phyloP scores from a whole-genome alignment of 23 tunicate genomes.

The Styela clava region DNA sequence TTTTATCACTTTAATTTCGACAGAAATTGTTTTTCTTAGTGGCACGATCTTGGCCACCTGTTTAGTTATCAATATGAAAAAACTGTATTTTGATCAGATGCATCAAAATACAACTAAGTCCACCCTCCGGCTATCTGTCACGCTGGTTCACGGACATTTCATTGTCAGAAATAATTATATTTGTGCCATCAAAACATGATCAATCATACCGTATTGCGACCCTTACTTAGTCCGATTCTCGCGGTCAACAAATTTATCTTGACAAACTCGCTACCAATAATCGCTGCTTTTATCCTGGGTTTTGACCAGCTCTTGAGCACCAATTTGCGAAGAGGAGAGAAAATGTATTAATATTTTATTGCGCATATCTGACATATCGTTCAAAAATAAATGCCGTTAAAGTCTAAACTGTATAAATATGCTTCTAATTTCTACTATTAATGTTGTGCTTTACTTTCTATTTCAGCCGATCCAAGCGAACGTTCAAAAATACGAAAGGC shows the following conservation, averaged over 20 bases:
- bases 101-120: background rate
- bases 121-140: background rate
- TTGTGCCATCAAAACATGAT: background rate
- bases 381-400: too few relatives aligned
- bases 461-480: slow-evolving; percentile 16
- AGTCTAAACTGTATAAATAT: too few relatives aligned
- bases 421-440: too few relatives aligned
- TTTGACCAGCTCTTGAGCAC: too few relatives aligned
- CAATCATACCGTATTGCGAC: background rate
- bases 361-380: too few relatives aligned
- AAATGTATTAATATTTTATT: too few relatives aligned
- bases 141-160: background rate
- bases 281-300: too few relatives aligned
- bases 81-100: background rate
- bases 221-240: background rate
- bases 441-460: too few relatives aligned
- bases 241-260: too few relatives aligned
- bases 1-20: background rate
- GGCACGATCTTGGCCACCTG: background rate
- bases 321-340: too few relatives aligned
- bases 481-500: background rate
- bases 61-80: background rate
- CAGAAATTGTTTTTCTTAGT: background rate
- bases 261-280: too few relatives aligned
- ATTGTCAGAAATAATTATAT: background rate